These are phyloP conservation scores for Tenthredo amoena DNA, from an alignment of 2,888 invertebrate genomes.

Conservation along the genomic window DNA sequence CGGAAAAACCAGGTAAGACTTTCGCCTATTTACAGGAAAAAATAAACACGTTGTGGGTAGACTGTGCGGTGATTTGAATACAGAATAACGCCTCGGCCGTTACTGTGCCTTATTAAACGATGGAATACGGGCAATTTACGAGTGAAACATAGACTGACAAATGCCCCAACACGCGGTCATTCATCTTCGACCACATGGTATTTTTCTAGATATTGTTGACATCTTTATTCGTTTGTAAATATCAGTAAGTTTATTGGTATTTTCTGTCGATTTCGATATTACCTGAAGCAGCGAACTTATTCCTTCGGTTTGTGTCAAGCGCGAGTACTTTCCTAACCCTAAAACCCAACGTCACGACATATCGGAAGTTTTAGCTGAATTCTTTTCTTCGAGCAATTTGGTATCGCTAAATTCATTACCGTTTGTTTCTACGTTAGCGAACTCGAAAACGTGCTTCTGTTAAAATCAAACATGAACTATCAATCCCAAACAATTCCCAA, in stretches of 20 bases:
- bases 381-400: background rate
- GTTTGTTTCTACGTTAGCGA: background rate
- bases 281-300: background rate
- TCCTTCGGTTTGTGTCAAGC: background rate
- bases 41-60: conserved; percentile 15
- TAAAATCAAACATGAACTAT: background rate
- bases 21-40: conserved; percentile 48
- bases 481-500: too few species aligned
- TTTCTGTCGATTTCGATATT: background rate
- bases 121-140: background rate
- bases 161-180: conserved; percentile 36
- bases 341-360: conserved; percentile 25
- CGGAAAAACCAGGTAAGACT: conserved; percentile 90
- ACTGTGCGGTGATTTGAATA: background rate
- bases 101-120: background rate
- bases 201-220: conserved; percentile 12
- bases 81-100: background rate
- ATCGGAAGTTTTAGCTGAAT: background rate
- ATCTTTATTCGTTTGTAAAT: background rate
- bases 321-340: conserved; percentile 21
- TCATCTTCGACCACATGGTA: conserved; percentile 39
- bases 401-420: background rate
- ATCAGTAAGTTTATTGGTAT: background rate
- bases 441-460: background rate
- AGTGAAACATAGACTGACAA: conserved; percentile 18